Conservation (phyloP, 2,888 invertebrate genomes). For the Hydrotaea cyrtoneurina region DNA sequence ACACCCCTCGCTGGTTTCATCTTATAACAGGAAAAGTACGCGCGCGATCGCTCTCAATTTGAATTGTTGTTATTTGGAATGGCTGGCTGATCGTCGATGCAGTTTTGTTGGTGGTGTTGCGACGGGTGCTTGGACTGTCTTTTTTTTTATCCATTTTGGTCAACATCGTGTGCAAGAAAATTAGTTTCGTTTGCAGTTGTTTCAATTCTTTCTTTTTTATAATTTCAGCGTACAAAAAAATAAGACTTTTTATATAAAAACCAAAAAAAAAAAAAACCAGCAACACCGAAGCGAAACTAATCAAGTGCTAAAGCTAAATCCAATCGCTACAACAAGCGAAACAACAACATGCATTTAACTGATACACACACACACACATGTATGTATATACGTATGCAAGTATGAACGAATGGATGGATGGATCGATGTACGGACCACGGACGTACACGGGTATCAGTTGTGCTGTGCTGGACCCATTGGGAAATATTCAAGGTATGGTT, state of each 20-base stretch:
- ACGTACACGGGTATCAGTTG: slow-evolving; percentile 1
- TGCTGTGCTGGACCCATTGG: neutral
- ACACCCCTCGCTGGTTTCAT: neutral
- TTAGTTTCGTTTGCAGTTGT: slow-evolving; percentile 76
- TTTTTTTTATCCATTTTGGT: slow-evolving; percentile 68
- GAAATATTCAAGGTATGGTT: slow-evolving; percentile 63
- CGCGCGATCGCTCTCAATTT: slow-evolving; percentile 75
- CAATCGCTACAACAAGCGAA: slow-evolving; percentile 73
- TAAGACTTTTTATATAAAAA: slow-evolving; percentile 65
- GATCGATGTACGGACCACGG: neutral
- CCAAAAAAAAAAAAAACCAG: slow-evolving; percentile 30
- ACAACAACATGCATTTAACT: slow-evolving; percentile 47
- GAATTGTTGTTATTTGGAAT: slow-evolving; percentile 70
- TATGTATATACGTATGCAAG: too few species aligned
- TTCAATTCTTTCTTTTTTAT: slow-evolving; percentile 60
- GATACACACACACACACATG: slow-evolving; percentile 58
- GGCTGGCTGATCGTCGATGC: slow-evolving; percentile 48
- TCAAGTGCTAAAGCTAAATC: slow-evolving; percentile 80
- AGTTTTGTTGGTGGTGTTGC: slow-evolving; percentile 34
- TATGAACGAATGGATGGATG: slow-evolving; percentile 15
- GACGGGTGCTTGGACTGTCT: slow-evolving; percentile 49
- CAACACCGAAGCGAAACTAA: slow-evolving; percentile 75
- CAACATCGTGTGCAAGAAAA: slow-evolving; percentile 80
- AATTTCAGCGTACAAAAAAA: slow-evolving; percentile 65
- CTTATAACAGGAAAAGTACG: slow-evolving; percentile 41